Conservation (phyloP, 2,888 invertebrate genomes). For the Notodonta ziczac region DNA sequence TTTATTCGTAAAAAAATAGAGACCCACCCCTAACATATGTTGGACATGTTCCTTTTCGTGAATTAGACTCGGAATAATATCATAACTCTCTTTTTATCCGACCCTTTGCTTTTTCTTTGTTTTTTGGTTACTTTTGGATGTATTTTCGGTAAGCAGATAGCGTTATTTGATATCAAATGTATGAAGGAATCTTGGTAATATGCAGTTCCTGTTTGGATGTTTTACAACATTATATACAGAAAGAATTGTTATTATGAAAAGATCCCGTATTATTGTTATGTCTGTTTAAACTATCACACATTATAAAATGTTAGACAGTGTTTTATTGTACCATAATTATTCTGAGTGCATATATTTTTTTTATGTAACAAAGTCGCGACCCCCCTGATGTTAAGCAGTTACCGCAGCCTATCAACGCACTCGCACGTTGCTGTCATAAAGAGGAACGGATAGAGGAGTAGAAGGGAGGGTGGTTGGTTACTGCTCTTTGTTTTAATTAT, state of each 20-base stretch:
- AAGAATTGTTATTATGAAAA: no score
- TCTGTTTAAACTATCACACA: no score
- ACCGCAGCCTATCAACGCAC: no score
- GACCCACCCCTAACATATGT: slow-evolving; percentile 41
- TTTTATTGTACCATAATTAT: neutral
- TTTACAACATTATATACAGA: slow-evolving; percentile 9
- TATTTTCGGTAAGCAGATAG: slow-evolving; percentile 11
- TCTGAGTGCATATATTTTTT: neutral
- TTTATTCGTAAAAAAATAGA: slow-evolving; percentile 45
- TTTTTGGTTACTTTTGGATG: slow-evolving; percentile 17
- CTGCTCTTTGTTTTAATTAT: no score
- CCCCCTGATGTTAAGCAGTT: no score
- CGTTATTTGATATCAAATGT: slow-evolving; percentile 1
- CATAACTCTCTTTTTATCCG: slow-evolving; percentile 39
- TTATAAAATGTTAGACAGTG: no score
- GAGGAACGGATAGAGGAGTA: no score
- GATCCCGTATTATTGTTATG: no score
- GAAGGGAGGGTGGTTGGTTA: no score
- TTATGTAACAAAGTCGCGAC: no score
- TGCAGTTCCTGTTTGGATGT: neutral
- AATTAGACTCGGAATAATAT: slow-evolving; percentile 48
- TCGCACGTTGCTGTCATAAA: no score
- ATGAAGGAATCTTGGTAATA: neutral
- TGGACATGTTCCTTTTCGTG: slow-evolving; percentile 44
- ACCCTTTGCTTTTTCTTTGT: slow-evolving; percentile 18